Percentiles rank a stretch among this genome's conserved stretches.
Conservation (phyloP, 2,888 invertebrate species). For the Ferdinandea cuprea region DNA sequence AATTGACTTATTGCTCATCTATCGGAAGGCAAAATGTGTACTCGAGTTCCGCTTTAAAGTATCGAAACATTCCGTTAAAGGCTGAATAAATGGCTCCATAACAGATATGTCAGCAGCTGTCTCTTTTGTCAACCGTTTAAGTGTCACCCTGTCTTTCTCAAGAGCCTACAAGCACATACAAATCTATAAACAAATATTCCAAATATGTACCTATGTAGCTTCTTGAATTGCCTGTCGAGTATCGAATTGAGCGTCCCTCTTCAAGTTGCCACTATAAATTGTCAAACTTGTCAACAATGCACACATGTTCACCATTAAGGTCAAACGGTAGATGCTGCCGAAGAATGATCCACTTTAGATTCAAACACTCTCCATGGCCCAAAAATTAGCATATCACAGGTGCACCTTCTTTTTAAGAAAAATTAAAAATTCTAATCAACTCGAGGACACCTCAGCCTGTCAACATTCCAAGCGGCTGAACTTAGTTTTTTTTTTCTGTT, state of each 20-base stretch:
- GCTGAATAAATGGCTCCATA: too few species aligned
- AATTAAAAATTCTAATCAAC: slow-evolving; percentile 22
- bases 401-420: not conserved
- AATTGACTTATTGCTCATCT: too few species aligned
- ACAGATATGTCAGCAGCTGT: too few species aligned
- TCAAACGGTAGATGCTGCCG: not conserved
- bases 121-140: too few species aligned
- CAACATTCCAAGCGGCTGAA: not conserved
- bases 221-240: not conserved
- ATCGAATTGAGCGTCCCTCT: not conserved
- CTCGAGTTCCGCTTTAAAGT: too few species aligned
- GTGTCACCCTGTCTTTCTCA: too few species aligned
- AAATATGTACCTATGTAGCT: too few species aligned
- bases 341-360: not conserved
- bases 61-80: too few species aligned
- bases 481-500: not conserved
- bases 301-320: not conserved
- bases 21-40: too few species aligned
- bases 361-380: not conserved
- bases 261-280: slow-evolving; percentile 3
- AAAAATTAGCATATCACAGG: not conserved
- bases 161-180: too few species aligned
- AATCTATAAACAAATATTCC: too few species aligned
- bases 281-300: slow-evolving; percentile 3
- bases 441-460: slow-evolving; percentile 8